Conservation (phyloP, 2,113 vertebrate genomes). For the Salvelinus namaycush region DNA sequence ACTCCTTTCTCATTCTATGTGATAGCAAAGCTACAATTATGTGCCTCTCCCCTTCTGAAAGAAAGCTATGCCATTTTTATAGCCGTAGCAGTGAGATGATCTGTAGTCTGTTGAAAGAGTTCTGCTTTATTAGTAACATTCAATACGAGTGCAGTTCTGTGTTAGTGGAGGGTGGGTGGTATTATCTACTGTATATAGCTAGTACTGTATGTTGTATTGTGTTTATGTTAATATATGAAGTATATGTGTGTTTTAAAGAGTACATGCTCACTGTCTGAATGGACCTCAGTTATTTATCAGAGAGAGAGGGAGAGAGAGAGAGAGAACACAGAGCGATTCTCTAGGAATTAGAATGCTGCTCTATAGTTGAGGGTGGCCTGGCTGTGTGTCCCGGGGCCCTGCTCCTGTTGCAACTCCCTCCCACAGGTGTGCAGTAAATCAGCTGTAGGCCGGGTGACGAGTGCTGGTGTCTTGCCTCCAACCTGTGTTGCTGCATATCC, state of each 20-base stretch:
- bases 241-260: too few relatives aligned
- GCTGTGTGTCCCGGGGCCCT: too few relatives aligned
- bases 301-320: too few relatives aligned
- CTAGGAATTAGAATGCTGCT: background rate
- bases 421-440: conserved; percentile 45
- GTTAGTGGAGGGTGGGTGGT: too few relatives aligned
- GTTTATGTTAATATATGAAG: too few relatives aligned
- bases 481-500: conserved; percentile 31
- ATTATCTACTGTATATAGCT: background rate
- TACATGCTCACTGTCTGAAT: too few relatives aligned
- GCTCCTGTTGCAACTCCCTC: conserved; percentile 33
- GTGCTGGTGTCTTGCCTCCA: too few relatives aligned
- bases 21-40: background rate
- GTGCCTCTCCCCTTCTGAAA: background rate
- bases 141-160: background rate
- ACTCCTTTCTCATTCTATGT: background rate
- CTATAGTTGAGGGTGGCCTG: too few relatives aligned
- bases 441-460: too few relatives aligned
- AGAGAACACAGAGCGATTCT: too few relatives aligned
- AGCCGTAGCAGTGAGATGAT: background rate
- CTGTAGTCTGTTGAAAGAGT: too few relatives aligned
- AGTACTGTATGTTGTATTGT: background rate
- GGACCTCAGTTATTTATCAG: too few relatives aligned
- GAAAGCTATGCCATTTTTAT: background rate
- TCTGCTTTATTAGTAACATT: background rate